These are phyloP conservation scores for Artibeus lituratus DNA, from an alignment of 2,797 vertebrate genomes.

Conservation along the genomic window DNA sequence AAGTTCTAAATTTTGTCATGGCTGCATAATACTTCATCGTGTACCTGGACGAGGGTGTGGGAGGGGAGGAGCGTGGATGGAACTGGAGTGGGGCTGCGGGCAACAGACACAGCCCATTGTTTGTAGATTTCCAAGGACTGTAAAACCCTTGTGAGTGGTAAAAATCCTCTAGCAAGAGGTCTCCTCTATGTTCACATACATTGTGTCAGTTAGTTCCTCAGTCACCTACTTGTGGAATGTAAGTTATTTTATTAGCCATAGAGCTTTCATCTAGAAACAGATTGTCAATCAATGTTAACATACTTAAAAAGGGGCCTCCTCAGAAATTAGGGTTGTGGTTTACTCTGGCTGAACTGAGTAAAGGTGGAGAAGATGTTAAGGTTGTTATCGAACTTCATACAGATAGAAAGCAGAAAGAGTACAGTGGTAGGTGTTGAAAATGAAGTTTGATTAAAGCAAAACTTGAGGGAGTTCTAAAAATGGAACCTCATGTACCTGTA, in stretches of 20 bases:
- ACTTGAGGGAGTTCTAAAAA: constrained; percentile 22
- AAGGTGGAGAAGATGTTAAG: constrained; percentile 6
- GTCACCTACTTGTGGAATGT: background rate
- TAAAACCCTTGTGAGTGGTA: background rate
- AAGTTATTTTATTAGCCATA: background rate
- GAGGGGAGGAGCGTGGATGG: too few relatives aligned
- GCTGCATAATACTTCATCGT: background rate
- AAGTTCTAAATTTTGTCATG: background rate
- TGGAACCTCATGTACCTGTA: background rate
- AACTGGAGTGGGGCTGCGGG: background rate
- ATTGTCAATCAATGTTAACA: background rate
- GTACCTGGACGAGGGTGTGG: background rate
- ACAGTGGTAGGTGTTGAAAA: background rate
- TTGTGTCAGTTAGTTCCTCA: background rate
- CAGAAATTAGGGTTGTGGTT: background rate
- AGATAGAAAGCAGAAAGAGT: background rate
- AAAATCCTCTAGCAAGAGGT: background rate
- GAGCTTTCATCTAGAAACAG: background rate
- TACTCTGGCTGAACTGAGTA: background rate
- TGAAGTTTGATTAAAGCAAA: constrained; percentile 35
- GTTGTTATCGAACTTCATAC: background rate
- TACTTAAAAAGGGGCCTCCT: background rate
- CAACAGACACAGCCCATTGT: fast-evolving
- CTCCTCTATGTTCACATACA: background rate
- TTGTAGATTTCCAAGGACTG: background rate